Evolutionary conservation across 2,113 vertebrate species (phyloP), one percentile per base, ranked within the genome.

Genomic region (Sialia sialis): DNA sequence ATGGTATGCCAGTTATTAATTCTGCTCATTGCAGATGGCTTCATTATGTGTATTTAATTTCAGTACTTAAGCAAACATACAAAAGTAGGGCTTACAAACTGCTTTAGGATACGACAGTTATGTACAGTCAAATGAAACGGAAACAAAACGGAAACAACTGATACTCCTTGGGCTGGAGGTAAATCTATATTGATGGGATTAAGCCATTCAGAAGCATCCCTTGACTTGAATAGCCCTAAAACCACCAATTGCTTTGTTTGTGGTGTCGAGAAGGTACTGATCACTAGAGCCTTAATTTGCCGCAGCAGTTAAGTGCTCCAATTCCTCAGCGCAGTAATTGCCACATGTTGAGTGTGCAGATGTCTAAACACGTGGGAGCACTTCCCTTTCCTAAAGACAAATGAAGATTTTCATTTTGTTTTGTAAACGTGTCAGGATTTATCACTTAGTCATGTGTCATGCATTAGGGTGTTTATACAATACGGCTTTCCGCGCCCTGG

Each of bases 381-480:
- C 95, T 98, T 97, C 97, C 96, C 80, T 93, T 93, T 96, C 95
- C 87, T 75, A 94, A 82, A 98, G 94, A 98, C 96, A 97, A 97
- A 98, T 96, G 96, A 96, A 97, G 94, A 97, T 97, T 98, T 97
- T 97, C 96, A 91, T 97, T 97, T 97, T 98, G 94, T 98, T 98
- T 98, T 97, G 96, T 98, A 97, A 98, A 98, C 68, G 93, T 98
- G 97, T 98, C 97, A 98, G 98, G 97, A 98, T 97, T 97, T 96
- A 97, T 97, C 98, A 98, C 96, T 96, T 97, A 97, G 96, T 97
- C 97, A 95, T 98, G 97, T 96, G 97, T 97, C 97, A 96, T 95
- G 88, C 96, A 95, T 98, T 96, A 96, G 94, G 90, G 88, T 97
- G 98, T 98, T 98, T 98, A 98, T 97, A 98, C 97, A 98, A 98